Base-by-base conservation (phyloP, 2,797 vertebrate genomes). In the Manis javanica region DNA sequence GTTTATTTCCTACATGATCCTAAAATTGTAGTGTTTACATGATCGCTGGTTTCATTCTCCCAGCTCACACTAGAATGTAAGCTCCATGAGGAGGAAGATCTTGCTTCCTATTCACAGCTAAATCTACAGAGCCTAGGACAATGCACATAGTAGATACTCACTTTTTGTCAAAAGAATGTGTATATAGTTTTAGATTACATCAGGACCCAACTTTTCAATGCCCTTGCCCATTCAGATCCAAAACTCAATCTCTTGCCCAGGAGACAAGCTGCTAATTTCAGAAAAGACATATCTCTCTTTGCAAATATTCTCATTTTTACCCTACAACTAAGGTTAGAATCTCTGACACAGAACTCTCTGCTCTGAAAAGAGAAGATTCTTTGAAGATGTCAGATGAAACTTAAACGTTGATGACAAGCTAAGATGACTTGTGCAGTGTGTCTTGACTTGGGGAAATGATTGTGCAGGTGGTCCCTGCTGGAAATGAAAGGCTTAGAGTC, bases 311-410 rank as follows among this genome's bases (percentile, higher is more conserved):
- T 92, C 84, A 46, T 3, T 34, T 15, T 53, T 82, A 96, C 24
- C 24, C 63, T 3, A 42, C 24, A 79, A 61, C 34, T 49, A 82
- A 46, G 61, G 55, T 61, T 49, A 53, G 37, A 68, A 9, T 57
- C 83, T 91, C 82, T 0, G 5, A 74, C 37, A 23, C 0, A 21
- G 46, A 42, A 24, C 53, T 84, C 53, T n/a, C 39, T 61, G 42
- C 74, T 95, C 75, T 85, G 75, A 79, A 94, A 86, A 57, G 46
- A 57, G 37, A 87, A 85, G 49, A 68, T 64, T 87, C 78, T 95
- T 66, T 37, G 71, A 57, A 91, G 75, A 93, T 63, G 68, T 79
- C 82, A 77, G 57, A 49, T 12, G 42, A 94, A 87, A 87, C 31
- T n/a, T 12, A 16, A 88, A 79, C 53, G 23, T 57, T 1, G 0